These are phyloP conservation scores for Leucophenga montana DNA, from an alignment of 2,888 invertebrate species.

Conservation along the genomic window DNA sequence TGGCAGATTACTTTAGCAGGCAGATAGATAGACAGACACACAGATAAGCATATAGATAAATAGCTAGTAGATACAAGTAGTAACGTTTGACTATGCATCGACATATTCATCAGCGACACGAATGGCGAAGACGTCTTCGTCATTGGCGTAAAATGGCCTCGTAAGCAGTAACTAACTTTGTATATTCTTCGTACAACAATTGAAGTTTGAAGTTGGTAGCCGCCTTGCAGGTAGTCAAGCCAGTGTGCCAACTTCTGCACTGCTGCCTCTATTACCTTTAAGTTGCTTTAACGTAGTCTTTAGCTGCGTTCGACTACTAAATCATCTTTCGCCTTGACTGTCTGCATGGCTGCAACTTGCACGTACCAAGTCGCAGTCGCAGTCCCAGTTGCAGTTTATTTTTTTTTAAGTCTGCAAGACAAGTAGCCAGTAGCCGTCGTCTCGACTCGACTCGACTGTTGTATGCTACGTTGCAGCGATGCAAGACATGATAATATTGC, in stretches of 20 bases:
- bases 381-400: not conserved
- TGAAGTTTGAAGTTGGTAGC: not conserved
- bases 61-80: not conserved
- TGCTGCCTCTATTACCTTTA: not conserved
- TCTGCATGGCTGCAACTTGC: not conserved
- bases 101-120: constrained; percentile 21
- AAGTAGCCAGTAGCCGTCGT: constrained; percentile 28
- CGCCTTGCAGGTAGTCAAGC: not conserved
- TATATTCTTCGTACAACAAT: not conserved
- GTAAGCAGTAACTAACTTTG: constrained; percentile 1
- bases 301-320: constrained; percentile 43
- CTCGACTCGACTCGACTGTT: constrained; percentile 2
- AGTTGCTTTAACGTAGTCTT: constrained; percentile 5
- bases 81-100: not conserved
- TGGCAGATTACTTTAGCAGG: not conserved
- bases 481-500: constrained; percentile 22
- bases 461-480: constrained; percentile 22
- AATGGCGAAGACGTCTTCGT: not conserved
- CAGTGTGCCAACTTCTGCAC: not conserved
- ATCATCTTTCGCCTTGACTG: constrained; percentile 44
- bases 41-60: not conserved
- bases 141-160: constrained; percentile 13
- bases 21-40: not conserved
- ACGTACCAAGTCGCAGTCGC: not conserved
- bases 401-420: constrained; percentile 25